These are phyloP conservation scores for Saturnia pavonia DNA, from an alignment of 2,888 invertebrate species.

Conservation along the genomic window DNA sequence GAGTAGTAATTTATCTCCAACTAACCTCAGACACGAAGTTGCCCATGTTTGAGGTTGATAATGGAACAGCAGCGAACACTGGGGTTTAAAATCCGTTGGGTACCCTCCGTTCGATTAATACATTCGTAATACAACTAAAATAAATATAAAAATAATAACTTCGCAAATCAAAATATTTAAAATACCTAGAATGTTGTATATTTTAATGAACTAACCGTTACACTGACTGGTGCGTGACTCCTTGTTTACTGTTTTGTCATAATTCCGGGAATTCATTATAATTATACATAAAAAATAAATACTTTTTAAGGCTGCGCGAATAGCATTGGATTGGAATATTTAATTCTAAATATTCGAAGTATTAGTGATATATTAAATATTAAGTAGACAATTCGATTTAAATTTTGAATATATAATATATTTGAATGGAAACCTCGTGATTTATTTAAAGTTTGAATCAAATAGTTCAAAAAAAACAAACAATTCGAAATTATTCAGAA, in stretches of 20 bases:
- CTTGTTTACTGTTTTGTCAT: not conserved
- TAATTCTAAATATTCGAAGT: too few species aligned
- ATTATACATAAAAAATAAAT: too few species aligned
- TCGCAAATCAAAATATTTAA: not conserved
- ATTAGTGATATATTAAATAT: too few species aligned
- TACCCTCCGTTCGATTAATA: not conserved
- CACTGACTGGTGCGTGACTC: not conserved
- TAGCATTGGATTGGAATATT: too few species aligned
- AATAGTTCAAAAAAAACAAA: too few species aligned
- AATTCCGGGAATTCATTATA: conserved; percentile 1
- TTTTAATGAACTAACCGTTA: not conserved
- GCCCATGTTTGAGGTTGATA: not conserved
- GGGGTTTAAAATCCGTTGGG: not conserved
- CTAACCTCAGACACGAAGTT: not conserved
- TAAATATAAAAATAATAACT: not conserved
- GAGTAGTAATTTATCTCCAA: not conserved
- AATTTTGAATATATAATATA: too few species aligned
- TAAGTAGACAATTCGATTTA: too few species aligned
- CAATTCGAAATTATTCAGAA: too few species aligned
- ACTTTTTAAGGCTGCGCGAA: too few species aligned
- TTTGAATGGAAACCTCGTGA: too few species aligned
- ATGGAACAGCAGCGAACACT: not conserved
- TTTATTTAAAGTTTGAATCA: too few species aligned
- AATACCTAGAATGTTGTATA: not conserved
- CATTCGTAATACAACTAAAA: too few species aligned